Base-by-base conservation (phyloP, 2,113 vertebrate species). In the Periophthalmus modestus region DNA sequence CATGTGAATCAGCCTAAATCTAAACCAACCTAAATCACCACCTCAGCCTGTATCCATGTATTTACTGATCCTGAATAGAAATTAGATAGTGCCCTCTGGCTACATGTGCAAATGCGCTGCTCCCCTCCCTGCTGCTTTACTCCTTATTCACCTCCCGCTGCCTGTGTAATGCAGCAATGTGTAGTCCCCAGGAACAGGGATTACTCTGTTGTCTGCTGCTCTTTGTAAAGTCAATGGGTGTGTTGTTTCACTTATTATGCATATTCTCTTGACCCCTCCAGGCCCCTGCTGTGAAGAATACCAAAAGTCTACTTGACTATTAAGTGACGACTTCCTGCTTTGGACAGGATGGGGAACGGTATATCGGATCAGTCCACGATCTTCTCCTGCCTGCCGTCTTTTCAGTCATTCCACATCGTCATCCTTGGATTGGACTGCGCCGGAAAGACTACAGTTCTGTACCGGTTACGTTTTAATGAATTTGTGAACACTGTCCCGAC, bases 401-500 rank as follows among this genome's bases (percentile, higher is more conserved):
- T 98, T 83, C 95, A 96, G 84, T 93, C 95, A 6, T 94, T 96
- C 68, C 97, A 98, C 89, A 96, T 98, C 18, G 96, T 96, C 62
- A 98, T 98, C 78, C 86, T 97, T 23, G 96, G 97, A 9, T 90
- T 98, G 90, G 97, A 98, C 87, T 97, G 93, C 57, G 97, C 96
- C 0, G 96, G 97, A 0, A 98, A 98, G 90, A 98, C 97, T 14
- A 98, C 97, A 0, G 96, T 98, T 2, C 89, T 98, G 23, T 98
- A 98, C 86, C 91, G 97, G 6, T 90, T 98, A 78, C 96, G 96
- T 68, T 97, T 98, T 87, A 96, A 97, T 72, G 96, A 98, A 85
- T 98, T 98, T 59, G 96, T 98, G 75, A 98, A 98, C 92, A 97
- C 96, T 0, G 96, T 98, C 14, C 96, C 97, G 5, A 98, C 97